These are phyloP conservation scores for Tinea pellionella DNA, from an alignment of 2,888 invertebrate species.

Conservation along the genomic window DNA sequence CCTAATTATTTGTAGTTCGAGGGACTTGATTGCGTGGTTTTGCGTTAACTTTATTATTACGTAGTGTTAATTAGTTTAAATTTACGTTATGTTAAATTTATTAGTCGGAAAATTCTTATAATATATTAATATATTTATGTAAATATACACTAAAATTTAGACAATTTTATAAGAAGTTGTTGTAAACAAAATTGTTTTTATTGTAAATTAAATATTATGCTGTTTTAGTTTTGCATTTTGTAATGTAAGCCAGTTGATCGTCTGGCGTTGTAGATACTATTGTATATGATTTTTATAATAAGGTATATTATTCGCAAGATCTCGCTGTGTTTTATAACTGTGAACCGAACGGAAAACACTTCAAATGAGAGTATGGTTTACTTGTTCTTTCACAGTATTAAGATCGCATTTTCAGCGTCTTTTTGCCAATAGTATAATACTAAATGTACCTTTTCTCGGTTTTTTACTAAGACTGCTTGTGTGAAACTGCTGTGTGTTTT, in stretches of 20 bases:
- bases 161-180: constrained; percentile 47
- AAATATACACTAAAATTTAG: constrained; percentile 57
- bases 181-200: constrained; percentile 57
- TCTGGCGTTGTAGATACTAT: constrained; percentile 48
- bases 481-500: constrained; percentile 21
- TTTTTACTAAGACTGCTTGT: constrained; percentile 68
- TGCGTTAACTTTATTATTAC: constrained; percentile 64
- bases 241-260: constrained; percentile 46
- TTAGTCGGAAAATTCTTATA: constrained; percentile 59
- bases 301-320: too few species aligned
- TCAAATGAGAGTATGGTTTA: too few species aligned
- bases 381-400: too few species aligned
- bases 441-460: constrained; percentile 64
- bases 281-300: constrained; percentile 52
- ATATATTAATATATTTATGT: constrained; percentile 58
- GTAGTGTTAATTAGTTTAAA: constrained; percentile 51
- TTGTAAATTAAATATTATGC: constrained; percentile 57
- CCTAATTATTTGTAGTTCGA: constrained; percentile 34
- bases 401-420: too few species aligned
- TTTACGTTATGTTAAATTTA: constrained; percentile 48
- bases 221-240: constrained; percentile 64
- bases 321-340: too few species aligned
- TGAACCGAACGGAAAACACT: too few species aligned
- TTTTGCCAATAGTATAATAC: constrained; percentile 45
- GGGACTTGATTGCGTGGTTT: constrained; percentile 67